Percentiles rank a stretch among this genome's conserved stretches.
These are phyloP conservation scores for Toxotes lorentzi DNA, from an alignment of 2,797 vertebrate genomes.

Conservation along the genomic window DNA sequence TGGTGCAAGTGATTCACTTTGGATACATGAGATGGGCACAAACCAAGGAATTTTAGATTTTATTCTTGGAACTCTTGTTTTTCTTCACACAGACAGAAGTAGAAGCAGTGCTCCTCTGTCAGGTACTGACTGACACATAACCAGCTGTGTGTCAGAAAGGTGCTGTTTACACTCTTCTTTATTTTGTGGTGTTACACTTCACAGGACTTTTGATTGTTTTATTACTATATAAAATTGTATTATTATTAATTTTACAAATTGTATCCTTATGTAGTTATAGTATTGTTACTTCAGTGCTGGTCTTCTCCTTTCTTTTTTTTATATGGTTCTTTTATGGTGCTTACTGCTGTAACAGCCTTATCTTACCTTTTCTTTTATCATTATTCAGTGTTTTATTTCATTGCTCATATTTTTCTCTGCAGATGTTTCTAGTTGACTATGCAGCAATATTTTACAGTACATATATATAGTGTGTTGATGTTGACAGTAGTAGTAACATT, in stretches of 20 bases:
- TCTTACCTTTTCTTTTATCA: not conserved
- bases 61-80: not conserved
- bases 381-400: not conserved
- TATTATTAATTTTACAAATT: not conserved
- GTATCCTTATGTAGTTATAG: not conserved
- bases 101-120: not conserved
- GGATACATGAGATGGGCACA: not conserved
- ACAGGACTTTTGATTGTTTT: not conserved
- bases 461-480: not conserved
- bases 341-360: constrained; percentile 8
- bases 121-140: too few species aligned
- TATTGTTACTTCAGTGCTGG: constrained; percentile 29
- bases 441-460: not conserved
- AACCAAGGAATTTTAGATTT: not conserved
- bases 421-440: not conserved
- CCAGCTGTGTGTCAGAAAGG: not conserved
- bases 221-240: not conserved
- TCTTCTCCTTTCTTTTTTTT: constrained; percentile 29
- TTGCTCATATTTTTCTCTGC: not conserved
- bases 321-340: constrained; percentile 24
- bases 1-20: constrained; percentile 59
- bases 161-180: not conserved
- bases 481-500: not conserved
- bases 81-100: not conserved
- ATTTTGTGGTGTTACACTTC: not conserved